Evolutionary conservation across 2,113 vertebrate species (phyloP), one percentile per base, ranked within the genome.

Genomic region (Balaeniceps rex): DNA sequence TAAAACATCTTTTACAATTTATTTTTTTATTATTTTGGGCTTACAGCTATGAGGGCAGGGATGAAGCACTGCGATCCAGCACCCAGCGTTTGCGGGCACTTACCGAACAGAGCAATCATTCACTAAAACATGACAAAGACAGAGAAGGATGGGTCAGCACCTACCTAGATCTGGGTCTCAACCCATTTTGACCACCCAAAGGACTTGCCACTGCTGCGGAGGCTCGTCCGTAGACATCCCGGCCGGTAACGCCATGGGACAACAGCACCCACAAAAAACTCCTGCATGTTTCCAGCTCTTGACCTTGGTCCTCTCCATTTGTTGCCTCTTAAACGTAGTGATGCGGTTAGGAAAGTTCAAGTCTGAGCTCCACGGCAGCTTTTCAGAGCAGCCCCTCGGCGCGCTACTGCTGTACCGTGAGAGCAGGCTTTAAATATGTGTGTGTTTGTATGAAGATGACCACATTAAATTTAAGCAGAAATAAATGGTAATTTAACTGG

Each of bases 381-480:
- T 81, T 81, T 28, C 47, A 46, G 83, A 55, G 64, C 64, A 77
- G 63, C 76, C 55, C 24, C 61, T 74, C 0, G 0, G 8, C 24
- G 83, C 8, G 34, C 42, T 21, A 3, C 13, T 17, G 66, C 63
- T 3, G 18, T 22, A 77, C 68, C 14, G 42, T 3, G 14, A 36
- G 69, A 90, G 77, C 66, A 36, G 93, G 78, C 81, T 75, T 51
- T 25, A 49, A 81, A 34, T 42, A 42, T 7, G 17, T 71, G 74
- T n/a, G 33, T 80, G 84, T 74, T 97, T 95, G 91, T 84, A 76
- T 86, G 70, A 91, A 74, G 77, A 63, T 61, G 93, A 96, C 92
- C 89, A 58, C n/a, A 22, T 81, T 94, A 93, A 95, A 95, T 83
- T 93, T 66, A 90, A 94, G 93, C 63, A 90, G 90, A 83, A 92